A percentile compares a stretch with the other conserved stretches of the same genome.
These are phyloP conservation scores for Sandelia bainsii DNA, from an alignment of 2,797 vertebrate species.

Conservation along the genomic window DNA sequence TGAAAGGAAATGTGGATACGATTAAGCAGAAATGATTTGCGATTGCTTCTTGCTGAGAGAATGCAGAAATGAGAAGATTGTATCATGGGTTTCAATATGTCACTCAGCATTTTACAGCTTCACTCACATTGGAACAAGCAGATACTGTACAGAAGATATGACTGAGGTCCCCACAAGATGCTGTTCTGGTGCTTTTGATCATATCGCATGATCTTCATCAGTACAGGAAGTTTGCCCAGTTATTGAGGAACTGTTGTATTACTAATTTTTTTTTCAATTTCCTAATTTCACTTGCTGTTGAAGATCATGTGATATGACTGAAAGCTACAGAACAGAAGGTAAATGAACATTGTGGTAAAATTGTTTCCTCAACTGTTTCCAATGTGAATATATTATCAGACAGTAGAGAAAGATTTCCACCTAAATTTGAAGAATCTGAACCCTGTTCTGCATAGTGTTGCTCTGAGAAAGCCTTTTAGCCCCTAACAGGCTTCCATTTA, in stretches of 20 bases:
- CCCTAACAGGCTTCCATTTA: not conserved
- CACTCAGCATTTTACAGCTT: not conserved
- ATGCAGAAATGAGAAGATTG: not conserved
- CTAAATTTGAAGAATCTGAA: not conserved
- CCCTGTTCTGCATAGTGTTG: no score
- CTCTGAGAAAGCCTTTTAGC: not conserved
- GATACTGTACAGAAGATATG: no score
- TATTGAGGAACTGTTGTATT: not conserved
- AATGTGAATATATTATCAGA: no score
- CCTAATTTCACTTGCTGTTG: not conserved
- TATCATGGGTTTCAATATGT: not conserved
- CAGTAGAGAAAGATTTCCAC: not conserved
- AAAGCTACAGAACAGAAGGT: not conserved
- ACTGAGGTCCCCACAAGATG: not conserved
- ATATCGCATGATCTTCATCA: not conserved
- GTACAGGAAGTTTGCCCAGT: not conserved
- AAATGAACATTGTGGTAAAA: not conserved
- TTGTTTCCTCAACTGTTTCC: not conserved
- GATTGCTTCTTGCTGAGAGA: not conserved
- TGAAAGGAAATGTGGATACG: not conserved
- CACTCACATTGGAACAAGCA: not conserved
- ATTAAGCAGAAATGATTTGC: not conserved
- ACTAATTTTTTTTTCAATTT: no score
- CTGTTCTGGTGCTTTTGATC: not conserved
- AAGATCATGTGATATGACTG: not conserved